Evolutionary conservation across 2,888 invertebrate species (phyloP), one percentile per base, ranked within the genome.

Genomic region (Cryptus viduatorius): DNA sequence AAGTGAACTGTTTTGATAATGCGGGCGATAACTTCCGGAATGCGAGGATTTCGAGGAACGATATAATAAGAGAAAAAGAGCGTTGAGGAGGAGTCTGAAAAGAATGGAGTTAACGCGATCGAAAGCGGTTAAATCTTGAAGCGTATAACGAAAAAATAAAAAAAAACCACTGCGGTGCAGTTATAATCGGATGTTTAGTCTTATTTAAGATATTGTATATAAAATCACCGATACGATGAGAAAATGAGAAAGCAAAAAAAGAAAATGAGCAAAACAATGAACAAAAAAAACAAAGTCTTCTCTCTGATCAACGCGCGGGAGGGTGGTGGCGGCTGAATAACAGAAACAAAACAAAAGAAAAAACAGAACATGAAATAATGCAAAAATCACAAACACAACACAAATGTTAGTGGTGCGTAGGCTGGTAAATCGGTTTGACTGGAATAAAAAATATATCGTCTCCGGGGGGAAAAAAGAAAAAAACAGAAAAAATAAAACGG

Each of bases 401-500:
- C 83, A 48, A 75, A 75, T 81, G 77, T 56, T 86, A 81, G 79
- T 69, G 84, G 76, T 69, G 80, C 75, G 81, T 84, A 86, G 78
- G 44, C 50, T 84, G 79, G 86, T 67, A 64, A 83, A 82, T 78
- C 80, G 83, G 81, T 86, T 82, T 65, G 79, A 80, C 82, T 78
- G 75, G 72, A 71, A 77, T 53, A 71, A 85, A 61, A 80, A 71
- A 72, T 75, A 83, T 79, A 77, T 69, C 50, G 83, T 83, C 67
- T 83, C 73, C 37, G 82, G 75, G 75, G 84, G 68, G 61, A 81
- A 61, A 83, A 75, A 80, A 56, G 64, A 86, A 86, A 84, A 68
- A 79, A 86, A 76, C 80, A 88, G 84, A 82, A 68, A 37, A 84
- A 85, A 87, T 86, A 90, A 89, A 85, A 86, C 65, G 75, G 82